Evolutionary conservation across 2,888 invertebrate genomes (phyloP), one percentile per base, ranked within the genome.

Genomic region (Drosophila seclusa): DNA sequence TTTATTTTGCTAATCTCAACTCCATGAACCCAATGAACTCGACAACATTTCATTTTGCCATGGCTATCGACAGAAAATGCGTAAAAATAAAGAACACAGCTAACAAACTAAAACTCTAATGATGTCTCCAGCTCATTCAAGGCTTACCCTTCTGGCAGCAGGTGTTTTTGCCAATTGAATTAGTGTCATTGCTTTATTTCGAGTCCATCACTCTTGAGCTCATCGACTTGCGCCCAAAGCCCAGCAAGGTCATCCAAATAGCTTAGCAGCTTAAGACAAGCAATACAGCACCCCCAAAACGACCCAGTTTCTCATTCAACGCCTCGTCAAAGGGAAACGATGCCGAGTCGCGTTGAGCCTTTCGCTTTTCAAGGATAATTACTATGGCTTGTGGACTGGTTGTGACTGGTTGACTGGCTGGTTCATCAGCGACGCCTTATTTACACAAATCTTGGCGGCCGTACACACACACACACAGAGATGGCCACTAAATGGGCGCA

Each of bases 381-480:
- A 77, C 63, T 49, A 42, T 24, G 32, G 36, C 34, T 55, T 50
- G 34, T 52, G 32, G 61, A 27, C 45, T 34, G 32, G 32, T 32
- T 32, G 32, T 11, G 27, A 55, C 58, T 34, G 31, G 62, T 73
- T 38, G 36, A n/a, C 36, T 36, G 31, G 65, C 78, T 40, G 34
- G 62, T 81, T 77, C 83, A 82, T 85, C 88, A 89, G 58, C 83
- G 74, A 31, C 50, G 88, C 38, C 52, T 66, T 85, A 86, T 85
- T 85, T 85, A 88, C 87, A 78, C 86, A 76, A 87, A 78, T 89
- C 90, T 89, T 73, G 55, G 69, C 70, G 60, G 59, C 62, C 57
- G 38, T 52, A 58, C 32, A 38, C 49, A 32, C 31, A 24, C 31
- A 48, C 38, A 38, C 45, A 60, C 66, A 31, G n/a, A 55, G 32